Base-by-base conservation (phyloP, 1,140 invertebrate species). In the Micrasema longulum region DNA sequence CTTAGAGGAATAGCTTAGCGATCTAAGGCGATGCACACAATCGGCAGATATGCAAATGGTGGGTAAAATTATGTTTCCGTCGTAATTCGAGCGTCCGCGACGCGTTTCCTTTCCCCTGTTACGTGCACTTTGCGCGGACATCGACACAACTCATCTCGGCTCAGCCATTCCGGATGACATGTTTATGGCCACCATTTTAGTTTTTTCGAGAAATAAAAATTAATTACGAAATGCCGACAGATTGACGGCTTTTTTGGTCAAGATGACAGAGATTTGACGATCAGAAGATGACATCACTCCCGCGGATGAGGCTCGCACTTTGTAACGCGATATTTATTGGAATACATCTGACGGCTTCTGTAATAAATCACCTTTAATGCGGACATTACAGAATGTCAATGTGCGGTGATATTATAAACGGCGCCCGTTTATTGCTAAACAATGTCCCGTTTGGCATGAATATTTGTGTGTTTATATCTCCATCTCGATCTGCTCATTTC, bases 291-390 rank as follows among this genome's bases (percentile, higher is more conserved):
- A 69, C 50, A 55, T 69, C 66, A 73, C 67, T 60, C 45, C 71
- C 71, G 65, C 20, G 31, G 53, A 22, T 38, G 43, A 18, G 45
- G 23, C 47, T 64, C 60, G 60, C 50, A 55, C 72, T 47, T 57
- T 68, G 68, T 63, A 62, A 62, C 43, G 23, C 57, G 69, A 75
- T 75, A 71, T 75, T 75, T 75, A 75, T 75, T 75, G 69, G 65
- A 71, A 69, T 68, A 68, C 36, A 67, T 75, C 52, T 64, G 73
- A 67, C 67, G 23, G 31, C 53, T 60, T 60, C 73, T 55, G 18
- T 47, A 36, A 69, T 75, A 75, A 75, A 75, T 75, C 73, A 75
- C 47, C 47, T 41, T 72, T 67, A 72, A 69, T 69, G 60, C 47
- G 63, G 68, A 64, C 53, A 55, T 67, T 60, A 74, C 43, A 70